These are phyloP conservation scores for Rhynchophorus ferrugineus DNA, from an alignment of 1,140 invertebrate genomes.

Conservation along the genomic window DNA sequence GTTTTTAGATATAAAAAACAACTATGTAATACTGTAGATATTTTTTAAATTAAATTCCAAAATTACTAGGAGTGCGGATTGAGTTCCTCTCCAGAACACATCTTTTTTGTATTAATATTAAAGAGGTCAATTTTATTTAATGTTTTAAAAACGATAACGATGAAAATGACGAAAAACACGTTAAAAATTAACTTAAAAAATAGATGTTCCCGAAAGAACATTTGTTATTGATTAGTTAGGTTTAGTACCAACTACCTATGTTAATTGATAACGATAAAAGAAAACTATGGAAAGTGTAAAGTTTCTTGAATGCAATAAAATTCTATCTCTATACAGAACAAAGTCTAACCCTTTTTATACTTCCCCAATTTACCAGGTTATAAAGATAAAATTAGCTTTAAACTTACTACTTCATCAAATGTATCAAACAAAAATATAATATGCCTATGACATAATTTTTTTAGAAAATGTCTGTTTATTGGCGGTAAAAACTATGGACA, in stretches of 20 bases:
- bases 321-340: slow-evolving; percentile 43
- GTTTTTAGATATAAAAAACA: slow-evolving; percentile 15
- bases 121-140: slow-evolving; percentile 7
- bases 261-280: slow-evolving; percentile 22
- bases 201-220: not conserved
- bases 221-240: slow-evolving; percentile 23
- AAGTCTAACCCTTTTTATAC: too few species aligned
- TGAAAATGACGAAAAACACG: not conserved
- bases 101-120: slow-evolving; percentile 23
- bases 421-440: too few species aligned
- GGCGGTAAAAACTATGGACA: too few species aligned
- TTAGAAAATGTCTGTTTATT: too few species aligned
- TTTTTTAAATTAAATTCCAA: slow-evolving; percentile 25
- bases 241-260: slow-evolving; percentile 28
- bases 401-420: too few species aligned
- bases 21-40: slow-evolving; percentile 19
- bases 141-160: slow-evolving; percentile 1
- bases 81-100: slow-evolving; percentile 35
- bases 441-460: too few species aligned
- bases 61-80: slow-evolving; percentile 36
- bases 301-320: slow-evolving; percentile 42
- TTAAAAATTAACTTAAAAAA: too few species aligned
- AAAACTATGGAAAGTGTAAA: slow-evolving; percentile 40
- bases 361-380: too few species aligned
- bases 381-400: too few species aligned